A percentile compares a stretch with the other conserved stretches of the same genome.
Conservation (phyloP, 2,888 invertebrate species). For the Parochlus steinenii region DNA sequence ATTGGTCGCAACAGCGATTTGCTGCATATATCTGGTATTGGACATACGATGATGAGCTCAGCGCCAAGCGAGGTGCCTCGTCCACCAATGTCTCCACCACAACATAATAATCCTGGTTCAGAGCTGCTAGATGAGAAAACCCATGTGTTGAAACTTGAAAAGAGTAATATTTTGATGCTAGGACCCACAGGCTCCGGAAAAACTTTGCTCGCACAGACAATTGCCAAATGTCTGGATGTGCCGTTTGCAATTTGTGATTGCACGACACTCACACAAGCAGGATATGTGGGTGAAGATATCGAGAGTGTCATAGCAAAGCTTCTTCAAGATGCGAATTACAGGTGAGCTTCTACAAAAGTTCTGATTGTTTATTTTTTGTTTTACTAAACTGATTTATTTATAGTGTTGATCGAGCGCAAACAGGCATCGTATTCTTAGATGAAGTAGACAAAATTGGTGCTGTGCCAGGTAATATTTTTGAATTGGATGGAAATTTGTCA, state of each 20-base stretch:
- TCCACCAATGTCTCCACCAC: slow-evolving; percentile 18
- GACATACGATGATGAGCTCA: slow-evolving; percentile 41
- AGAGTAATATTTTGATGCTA: slow-evolving; percentile 87
- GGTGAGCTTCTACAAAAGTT: slow-evolving; percentile 28
- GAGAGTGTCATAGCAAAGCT: slow-evolving; percentile 96
- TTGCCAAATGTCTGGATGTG: slow-evolving; percentile 94
- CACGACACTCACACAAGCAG: slow-evolving; percentile 87
- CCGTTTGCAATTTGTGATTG: slow-evolving; percentile 99
- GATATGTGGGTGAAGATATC: slow-evolving; percentile 99
- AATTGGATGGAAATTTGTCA: slow-evolving; percentile 36
- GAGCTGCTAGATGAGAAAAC: slow-evolving; percentile 68
- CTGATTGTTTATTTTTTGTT: not conserved
- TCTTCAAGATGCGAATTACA: slow-evolving; percentile 88
- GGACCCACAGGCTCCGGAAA: slow-evolving; percentile 98
- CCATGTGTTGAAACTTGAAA: slow-evolving; percentile 77
- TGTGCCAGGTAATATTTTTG: slow-evolving; percentile 87
- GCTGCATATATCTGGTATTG: slow-evolving; percentile 67
- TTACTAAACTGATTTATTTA: slow-evolving; percentile 15
- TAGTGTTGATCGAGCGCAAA: slow-evolving; percentile 92
- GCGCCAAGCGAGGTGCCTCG: slow-evolving; percentile 25
- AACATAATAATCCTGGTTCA: slow-evolving; percentile 37
- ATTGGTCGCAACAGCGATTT: slow-evolving; percentile 42
- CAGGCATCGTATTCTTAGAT: slow-evolving; percentile 95
- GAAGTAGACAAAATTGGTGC: slow-evolving; percentile 99
- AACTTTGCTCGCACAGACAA: slow-evolving; percentile 90